Evolutionary conservation across 2,113 vertebrate genomes (phyloP), one percentile per base, ranked within the genome.

Genomic region (Spea bombifrons): DNA sequence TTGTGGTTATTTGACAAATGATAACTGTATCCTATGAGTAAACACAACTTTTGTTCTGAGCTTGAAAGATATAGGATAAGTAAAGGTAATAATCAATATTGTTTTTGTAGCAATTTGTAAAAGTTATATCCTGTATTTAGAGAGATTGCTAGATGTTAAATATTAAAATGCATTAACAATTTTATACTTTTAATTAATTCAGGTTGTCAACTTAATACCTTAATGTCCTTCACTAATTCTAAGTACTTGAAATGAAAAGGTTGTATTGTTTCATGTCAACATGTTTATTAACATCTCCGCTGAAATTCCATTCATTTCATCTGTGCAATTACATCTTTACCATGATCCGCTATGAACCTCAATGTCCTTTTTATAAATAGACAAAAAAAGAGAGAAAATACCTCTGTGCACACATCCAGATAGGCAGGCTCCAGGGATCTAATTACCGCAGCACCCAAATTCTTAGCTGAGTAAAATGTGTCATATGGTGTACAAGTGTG

Each of bases 341-440:
- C 45, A 70, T 53, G 75, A 44, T 69, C 57, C 52, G 8, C 53
- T 76, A 53, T 76, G 75, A 76, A 69, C 66, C 46, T 70, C 53
- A 59, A 69, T 76, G 66, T 76, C 65, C 75, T 61, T 76, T 69
- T 76, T 76, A 69, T 76, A 76, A 76, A 76, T 47, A 76, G 75
- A 76, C 57, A 52, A 76, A 76, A 75, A 75, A 68, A 48, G 46
- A n/a, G 13, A 48, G 7, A 61, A 69, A 76, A 57, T 55, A 53
- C 59, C 53, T 75, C 74, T 63, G 13, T 66, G 7, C 49, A 67
- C 53, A 67, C 6, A 30, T 55, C 16, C 8, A 61, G 75, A 76
- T 70, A 69, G 52, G 66, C 66, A 69, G 75, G 43, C 75, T 70
- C 75, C 10, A 70, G 75, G 75, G 75, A 76, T 59, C 75, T 76